Base-by-base conservation (phyloP, 2,888 invertebrate genomes). In the Pristionchus japonicus region DNA sequence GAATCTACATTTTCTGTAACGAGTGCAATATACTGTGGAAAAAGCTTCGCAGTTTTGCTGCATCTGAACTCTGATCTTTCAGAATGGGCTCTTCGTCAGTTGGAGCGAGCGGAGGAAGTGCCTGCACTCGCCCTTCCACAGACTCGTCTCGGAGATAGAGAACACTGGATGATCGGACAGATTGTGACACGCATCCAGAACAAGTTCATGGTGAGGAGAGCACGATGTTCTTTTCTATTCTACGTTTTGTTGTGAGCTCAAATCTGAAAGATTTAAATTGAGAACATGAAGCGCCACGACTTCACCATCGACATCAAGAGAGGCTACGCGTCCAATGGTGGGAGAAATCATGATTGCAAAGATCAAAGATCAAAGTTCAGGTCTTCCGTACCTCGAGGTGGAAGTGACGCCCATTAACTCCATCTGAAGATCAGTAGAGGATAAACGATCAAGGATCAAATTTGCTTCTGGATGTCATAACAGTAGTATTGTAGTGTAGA, bases 271-370 rank as follows among this genome's bases (percentile, higher is more conserved):
- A 70, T n/a, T n/a, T 70, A 34, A 23, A 92, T 88, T 92, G 93
- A 92, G 87, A 64, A 92, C 80, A 88, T 93, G 91, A 67, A 92
- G 89, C 88, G 91, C 89, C 89, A 92, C 91, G 40, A 90, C 90
- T 74, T 90, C 89, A 85, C 92, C 90, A 40, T 92, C 92, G 13
- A 89, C 88, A 87, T 89, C 57, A 74, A 17, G 31, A 43, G 49
- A n/a, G 80, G 49, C 23, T 49, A 27, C 80, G 49, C 27, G 7
- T 9, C n/a, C 23, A 80, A 80, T 49, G 80, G 80, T 74, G 37
- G n/a, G n/a, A 74, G 34, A 31, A 34, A 2, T 15, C 15, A 57
- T 57, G 9, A 9, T 43, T 43, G 43, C 64, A 67, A 27, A 34
- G 64, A 6, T 64, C 64, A 64, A 64, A 64, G 31, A 64, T 67